A percentile compares a stretch with the other conserved stretches of the same genome.
These are phyloP conservation scores for Gasterosteus nipponicus DNA, from an alignment of 2,113 vertebrate species.

Conservation along the genomic window DNA sequence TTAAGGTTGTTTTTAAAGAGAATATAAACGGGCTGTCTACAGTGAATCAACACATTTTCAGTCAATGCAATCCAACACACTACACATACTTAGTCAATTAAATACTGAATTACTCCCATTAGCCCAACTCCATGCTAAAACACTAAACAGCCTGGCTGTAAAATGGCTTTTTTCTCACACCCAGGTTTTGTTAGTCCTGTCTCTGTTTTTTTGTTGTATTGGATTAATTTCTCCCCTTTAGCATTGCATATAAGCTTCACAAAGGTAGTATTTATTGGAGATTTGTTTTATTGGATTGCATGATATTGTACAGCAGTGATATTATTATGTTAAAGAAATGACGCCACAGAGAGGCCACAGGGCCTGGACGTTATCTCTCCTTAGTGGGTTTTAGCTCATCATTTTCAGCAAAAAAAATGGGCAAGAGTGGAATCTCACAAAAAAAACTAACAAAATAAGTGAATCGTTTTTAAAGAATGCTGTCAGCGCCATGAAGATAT, in stretches of 20 bases:
- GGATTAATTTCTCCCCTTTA: slow-evolving; percentile 26
- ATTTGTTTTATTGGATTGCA: slow-evolving; percentile 33
- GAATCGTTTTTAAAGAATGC: not conserved
- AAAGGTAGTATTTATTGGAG: slow-evolving; percentile 47
- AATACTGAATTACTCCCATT: not conserved
- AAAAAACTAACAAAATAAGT: not conserved
- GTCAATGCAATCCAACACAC: slow-evolving; percentile 26
- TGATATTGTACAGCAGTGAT: slow-evolving; percentile 25
- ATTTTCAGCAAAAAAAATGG: not conserved
- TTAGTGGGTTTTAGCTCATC: not conserved
- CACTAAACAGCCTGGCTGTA: not conserved
- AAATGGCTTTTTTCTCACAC: slow-evolving; percentile 13
- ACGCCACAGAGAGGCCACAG: not conserved
- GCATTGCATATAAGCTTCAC: slow-evolving; percentile 41
- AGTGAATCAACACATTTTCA: slow-evolving; percentile 16
- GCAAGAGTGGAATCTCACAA: not conserved
- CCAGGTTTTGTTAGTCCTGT: slow-evolving; percentile 8
- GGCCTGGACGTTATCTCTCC: not conserved
- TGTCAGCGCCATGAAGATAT: not conserved
- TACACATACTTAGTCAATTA: not conserved
- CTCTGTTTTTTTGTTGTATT: slow-evolving; percentile 18
- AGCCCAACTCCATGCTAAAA: not conserved
- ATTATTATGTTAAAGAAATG: slow-evolving; percentile 13
- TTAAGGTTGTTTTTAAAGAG: not conserved
- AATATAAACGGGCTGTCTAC: slow-evolving; percentile 13